Conservation (phyloP, 2,113 vertebrate species). For the Siniperca chuatsi region DNA sequence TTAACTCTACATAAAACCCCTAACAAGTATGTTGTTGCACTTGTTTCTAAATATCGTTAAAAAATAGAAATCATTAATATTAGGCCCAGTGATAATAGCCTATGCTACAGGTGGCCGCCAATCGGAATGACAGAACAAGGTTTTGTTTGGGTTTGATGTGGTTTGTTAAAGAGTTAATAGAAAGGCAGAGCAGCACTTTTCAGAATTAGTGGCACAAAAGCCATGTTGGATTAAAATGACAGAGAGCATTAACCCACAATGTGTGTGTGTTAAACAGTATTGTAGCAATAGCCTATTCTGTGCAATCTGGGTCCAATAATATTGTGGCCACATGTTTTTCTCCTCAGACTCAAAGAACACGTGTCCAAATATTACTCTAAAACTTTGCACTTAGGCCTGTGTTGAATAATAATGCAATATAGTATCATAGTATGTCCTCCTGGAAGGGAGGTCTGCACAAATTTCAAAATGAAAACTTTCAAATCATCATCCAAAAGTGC, state of each 20-base stretch:
- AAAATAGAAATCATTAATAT: constrained; percentile 61
- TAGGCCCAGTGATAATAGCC: constrained; percentile 31
- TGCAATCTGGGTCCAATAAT: constrained; percentile 57
- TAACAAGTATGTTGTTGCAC: constrained; percentile 53
- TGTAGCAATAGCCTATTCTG: constrained; percentile 13
- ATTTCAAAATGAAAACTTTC: constrained; percentile 89
- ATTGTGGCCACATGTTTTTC: constrained; percentile 48
- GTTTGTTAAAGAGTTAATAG: constrained; percentile 63
- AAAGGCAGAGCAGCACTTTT: constrained; percentile 43
- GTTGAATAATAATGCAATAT: constrained; percentile 39
- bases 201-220: constrained; percentile 39
- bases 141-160: constrained; percentile 53
- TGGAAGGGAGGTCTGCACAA: constrained; percentile 83
- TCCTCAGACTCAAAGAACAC: constrained; percentile 40
- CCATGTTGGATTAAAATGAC: constrained; percentile 46
- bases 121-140: constrained; percentile 54
- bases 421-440: constrained; percentile 80
- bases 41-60: constrained; percentile 32
- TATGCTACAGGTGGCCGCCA: constrained; percentile 69
- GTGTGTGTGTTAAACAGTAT: constrained; percentile 14
- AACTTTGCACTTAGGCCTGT: constrained; percentile 46
- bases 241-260: constrained; percentile 36
- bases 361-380: constrained; percentile 47
- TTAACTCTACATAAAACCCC: constrained; percentile 71
- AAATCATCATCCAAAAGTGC: constrained; percentile 87